Evolutionary conservation across 2,113 vertebrate genomes (phyloP), one percentile per base, ranked within the genome.

Genomic region (Nyctereutes procyonoides): DNA sequence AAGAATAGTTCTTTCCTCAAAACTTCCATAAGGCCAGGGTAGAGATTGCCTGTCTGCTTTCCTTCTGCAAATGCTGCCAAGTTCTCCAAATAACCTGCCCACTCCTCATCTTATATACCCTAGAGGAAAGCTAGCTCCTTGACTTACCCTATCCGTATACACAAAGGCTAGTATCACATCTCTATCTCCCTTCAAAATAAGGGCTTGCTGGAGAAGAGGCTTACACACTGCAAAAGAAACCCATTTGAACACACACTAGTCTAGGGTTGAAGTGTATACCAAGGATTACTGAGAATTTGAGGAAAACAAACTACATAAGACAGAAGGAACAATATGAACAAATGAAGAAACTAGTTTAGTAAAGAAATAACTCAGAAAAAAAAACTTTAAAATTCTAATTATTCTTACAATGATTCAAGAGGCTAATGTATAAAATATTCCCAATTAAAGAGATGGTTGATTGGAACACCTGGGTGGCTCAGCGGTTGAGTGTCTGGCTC

Each of bases 261-360:
- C 62, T 94, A n/a, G 79, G 15, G 32, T 60, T 94, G 30, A 94
- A 87, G 26, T 13, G 30, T 22, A 93, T 22, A 93, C 5, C 2
- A 92, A 85, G 35, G 28, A 89, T 8, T 77, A 24, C 26, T 83
- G 86, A 96, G 67, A 96, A 94, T 62, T 35, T n/a, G n/a, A 96
- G 43, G 28, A 69, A 96, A 92, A 94, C 26, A 80, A 90, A 93
- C 14, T 80, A 82, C 20, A n/a, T 48, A 93, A 96, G 86, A 85
- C 51, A 51, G 28, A 95, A 82, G 38, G 8, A 89, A 92, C 8
- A 96, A 89, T 53, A 95, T 62, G 43, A 92, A 89, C 53, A 76
- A 85, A 76, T 14, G 71, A 8, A 83, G 62, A 58, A 76, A 89
- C 14, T 51, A 92, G 84, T 95, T 92, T 43, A 79, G 55, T 91